These are phyloP conservation scores for Pseudochirops corinnae DNA, from an alignment of 2,797 vertebrate genomes.

Conservation along the genomic window DNA sequence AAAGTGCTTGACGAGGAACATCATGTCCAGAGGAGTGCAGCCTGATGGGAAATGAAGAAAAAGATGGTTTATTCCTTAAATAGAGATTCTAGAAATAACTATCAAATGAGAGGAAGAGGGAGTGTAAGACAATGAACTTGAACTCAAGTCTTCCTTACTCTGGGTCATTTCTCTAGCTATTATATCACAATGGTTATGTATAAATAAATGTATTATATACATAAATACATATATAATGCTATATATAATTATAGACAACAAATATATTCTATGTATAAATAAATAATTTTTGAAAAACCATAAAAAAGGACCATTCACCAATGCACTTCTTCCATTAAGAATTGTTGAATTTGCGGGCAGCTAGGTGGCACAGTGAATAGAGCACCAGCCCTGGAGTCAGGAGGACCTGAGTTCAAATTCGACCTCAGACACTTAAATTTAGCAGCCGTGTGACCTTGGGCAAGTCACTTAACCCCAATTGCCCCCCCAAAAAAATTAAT, in stretches of 20 bases:
- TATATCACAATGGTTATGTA: neutral
- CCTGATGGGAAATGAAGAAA: neutral
- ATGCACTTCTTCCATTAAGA: neutral
- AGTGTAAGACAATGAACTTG: neutral
- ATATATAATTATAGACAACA: too few species aligned
- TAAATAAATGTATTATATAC: neutral
- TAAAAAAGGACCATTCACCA: neutral
- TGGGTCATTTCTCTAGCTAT: neutral
- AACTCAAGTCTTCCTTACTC: neutral
- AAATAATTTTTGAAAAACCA: neutral
- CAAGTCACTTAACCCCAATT: too few species aligned
- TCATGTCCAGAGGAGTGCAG: neutral
- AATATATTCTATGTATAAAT: neutral
- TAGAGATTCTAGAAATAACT: neutral
- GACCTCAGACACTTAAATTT: too few species aligned
- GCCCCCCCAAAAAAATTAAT: neutral
- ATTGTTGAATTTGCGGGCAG: neutral
- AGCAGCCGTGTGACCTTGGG: too few species aligned
- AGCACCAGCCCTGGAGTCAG: too few species aligned
- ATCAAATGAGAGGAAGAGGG: neutral
- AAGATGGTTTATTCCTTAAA: neutral
- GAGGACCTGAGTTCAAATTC: too few species aligned
- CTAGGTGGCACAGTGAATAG: too few species aligned
- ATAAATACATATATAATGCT: too few species aligned
- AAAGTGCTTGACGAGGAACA: neutral